These are phyloP conservation scores for Drosophila bunnanda DNA, from an alignment of 2,888 invertebrate species.

Conservation along the genomic window DNA sequence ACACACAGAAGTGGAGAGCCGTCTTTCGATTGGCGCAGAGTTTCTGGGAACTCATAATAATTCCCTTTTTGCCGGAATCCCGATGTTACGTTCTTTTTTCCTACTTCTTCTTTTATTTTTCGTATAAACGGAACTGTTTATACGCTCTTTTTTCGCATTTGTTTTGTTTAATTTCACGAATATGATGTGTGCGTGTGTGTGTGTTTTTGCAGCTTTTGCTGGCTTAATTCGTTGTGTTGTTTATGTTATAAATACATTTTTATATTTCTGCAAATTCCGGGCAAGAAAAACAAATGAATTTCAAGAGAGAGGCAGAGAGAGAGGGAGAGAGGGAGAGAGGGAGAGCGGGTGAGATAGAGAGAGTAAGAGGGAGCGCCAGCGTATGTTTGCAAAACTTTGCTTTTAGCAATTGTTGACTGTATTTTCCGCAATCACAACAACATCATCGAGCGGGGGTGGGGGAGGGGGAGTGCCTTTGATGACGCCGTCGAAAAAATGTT, in stretches of 20 bases:
- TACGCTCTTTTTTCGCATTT: conserved; percentile 38
- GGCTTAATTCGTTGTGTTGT: conserved; percentile 58
- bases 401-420: conserved; percentile 54
- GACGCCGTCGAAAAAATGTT: conserved; percentile 59
- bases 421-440: conserved; percentile 46
- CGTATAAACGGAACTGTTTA: conserved; percentile 43
- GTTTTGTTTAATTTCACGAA: conserved; percentile 43
- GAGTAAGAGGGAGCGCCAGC: neutral
- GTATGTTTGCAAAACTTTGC: conserved; percentile 40
- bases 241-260: conserved; percentile 72
- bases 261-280: conserved; percentile 51
- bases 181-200: conserved; percentile 30
- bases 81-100: conserved; percentile 12
- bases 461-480: conserved; percentile 31
- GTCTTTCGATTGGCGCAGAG: conserved; percentile 21
- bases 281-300: conserved; percentile 30
- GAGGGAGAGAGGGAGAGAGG: neutral
- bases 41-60: conserved; percentile 38
- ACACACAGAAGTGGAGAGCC: conserved; percentile 7
- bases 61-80: conserved; percentile 24
- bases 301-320: conserved; percentile 3
- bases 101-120: conserved; percentile 20
- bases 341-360: no score
- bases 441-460: conserved; percentile 6
- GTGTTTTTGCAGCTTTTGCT: conserved; percentile 15